Evolutionary conservation across 1,140 invertebrate species (phyloP), one percentile per base, ranked within the genome.

Genomic region (Berghia stephanieae): DNA sequence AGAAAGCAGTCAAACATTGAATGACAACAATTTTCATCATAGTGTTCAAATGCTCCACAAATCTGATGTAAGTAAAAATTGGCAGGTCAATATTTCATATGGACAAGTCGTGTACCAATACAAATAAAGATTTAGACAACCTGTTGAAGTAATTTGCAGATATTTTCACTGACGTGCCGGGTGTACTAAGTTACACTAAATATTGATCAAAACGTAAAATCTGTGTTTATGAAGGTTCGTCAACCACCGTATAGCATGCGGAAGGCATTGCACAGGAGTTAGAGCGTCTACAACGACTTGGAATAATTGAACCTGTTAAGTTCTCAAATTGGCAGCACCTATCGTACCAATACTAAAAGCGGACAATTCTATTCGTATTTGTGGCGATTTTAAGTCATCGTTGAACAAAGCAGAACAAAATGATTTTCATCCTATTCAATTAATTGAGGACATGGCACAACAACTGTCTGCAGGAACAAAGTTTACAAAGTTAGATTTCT

Each of bases 321-420:
- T 78, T 78, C 71, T 76, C 75, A 13, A 79, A 85, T 16, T 90
- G 88, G 88, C 84, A 13, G 83, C 87, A 43, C 89, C 88, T 0
- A 82, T 87, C 36, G 88, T 90, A 6, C 82, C 86, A 1, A 82
- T 90, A n/a, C 66, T 85, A 6, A 90, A 90, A 81, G 57, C 81
- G 27, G 79, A 88, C 75, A 83, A 83, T 55, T 76, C 42, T 24
- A 82, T 90, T 18, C 77, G 86, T 13, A 77, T 89, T 16, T 88
- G 87, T 79, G 86, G 86, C 2, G 86, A 89, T 78, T 90, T 83
- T 78, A 88, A 88, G 71, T 68, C 85, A 10, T 88, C 87, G 10
- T 38, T 89, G 16, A 91, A 91, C 80, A 82, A 52, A 31, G 71
- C 77, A 5, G 57, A 46, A 27, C 71, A 75, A n/a, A 31, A 79